Percentiles rank a stretch among this genome's conserved stretches.
phyloP scores from a whole-genome alignment of 1,140 invertebrate species.

The Zophobas atratus region DNA sequence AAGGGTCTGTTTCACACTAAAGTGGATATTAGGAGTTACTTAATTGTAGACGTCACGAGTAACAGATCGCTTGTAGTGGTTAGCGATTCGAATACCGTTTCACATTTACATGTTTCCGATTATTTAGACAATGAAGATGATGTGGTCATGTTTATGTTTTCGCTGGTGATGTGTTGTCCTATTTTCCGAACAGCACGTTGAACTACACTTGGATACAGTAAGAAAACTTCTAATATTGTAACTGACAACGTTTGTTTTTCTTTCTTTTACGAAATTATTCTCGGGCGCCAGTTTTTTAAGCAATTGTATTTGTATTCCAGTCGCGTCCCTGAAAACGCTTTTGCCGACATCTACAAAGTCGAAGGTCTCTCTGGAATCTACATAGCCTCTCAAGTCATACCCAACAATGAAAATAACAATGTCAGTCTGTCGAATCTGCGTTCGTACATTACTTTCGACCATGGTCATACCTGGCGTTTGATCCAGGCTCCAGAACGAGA shows the following conservation, averaged over 20 bases:
- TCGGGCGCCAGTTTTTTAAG: no score
- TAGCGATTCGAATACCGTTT: conserved; percentile 80
- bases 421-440: conserved; percentile 82
- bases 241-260: no score
- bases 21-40: conserved; percentile 79
- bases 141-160: conserved; percentile 80
- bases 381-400: conserved; percentile 85
- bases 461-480: conserved; percentile 85
- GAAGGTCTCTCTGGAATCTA: conserved; percentile 90
- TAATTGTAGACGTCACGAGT: conserved; percentile 87
- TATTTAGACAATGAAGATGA: conserved; percentile 72
- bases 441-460: conserved; percentile 91
- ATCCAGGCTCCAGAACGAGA: conserved; percentile 80
- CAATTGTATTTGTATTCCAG: conserved; percentile 68
- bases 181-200: conserved; percentile 86
- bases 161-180: conserved; percentile 87
- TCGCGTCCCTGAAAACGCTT: conserved; percentile 83
- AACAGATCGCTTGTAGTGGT: conserved; percentile 87
- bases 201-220: conserved; percentile 88
- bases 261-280: background rate
- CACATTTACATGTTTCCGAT: conserved; percentile 87
- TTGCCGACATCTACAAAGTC: conserved; percentile 92
- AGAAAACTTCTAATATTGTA: conserved; percentile 61
- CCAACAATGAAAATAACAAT: conserved; percentile 69
- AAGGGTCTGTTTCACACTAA: conserved; percentile 81